Evolutionary conservation across 2,113 vertebrate species (phyloP).

Genomic region (Ploceus nigricollis): DNA sequence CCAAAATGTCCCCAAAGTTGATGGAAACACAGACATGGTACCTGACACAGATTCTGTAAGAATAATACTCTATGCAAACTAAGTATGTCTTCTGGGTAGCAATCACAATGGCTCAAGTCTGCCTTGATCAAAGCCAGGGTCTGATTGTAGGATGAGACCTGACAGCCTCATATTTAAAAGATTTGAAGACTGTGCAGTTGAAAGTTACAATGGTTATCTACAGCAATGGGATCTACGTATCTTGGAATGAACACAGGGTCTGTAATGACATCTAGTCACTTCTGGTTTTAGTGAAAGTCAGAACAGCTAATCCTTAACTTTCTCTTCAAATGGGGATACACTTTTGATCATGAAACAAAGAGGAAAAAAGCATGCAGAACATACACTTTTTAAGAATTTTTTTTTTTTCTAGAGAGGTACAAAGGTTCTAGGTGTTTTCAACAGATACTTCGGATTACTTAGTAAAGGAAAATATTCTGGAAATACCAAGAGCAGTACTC

Average conservation of each 20-base stretch:
- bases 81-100: neutral
- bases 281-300: neutral
- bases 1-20: neutral
- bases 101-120: neutral
- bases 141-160: neutral
- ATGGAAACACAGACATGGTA: neutral
- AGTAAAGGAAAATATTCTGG: neutral
- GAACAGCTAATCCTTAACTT: neutral
- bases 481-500: neutral
- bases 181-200: conserved; percentile 5
- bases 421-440: neutral
- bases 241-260: neutral
- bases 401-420: neutral
- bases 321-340: neutral
- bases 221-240: neutral
- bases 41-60: neutral
- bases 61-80: neutral
- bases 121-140: conserved; percentile 6
- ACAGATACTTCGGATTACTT: neutral
- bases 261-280: neutral
- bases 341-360: neutral
- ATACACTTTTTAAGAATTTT: rapidly evolving
- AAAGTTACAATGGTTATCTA: neutral
- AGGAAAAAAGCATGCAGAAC: neutral
- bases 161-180: conserved; percentile 43